Base-by-base conservation (phyloP, 1,140 invertebrate genomes). In the Tenebrio molitor region DNA sequence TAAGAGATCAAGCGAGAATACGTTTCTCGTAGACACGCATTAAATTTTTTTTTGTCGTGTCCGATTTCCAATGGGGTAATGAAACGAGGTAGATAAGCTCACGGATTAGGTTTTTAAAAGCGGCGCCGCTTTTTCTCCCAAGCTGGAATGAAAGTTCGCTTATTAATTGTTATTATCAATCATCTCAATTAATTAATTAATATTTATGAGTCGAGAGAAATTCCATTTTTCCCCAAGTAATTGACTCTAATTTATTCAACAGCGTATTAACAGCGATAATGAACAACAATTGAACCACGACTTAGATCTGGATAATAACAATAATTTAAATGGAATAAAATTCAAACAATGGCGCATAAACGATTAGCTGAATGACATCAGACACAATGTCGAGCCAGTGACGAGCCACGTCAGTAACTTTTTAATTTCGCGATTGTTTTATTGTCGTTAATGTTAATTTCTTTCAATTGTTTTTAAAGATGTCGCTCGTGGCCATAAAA, bases 361-460 rank as follows among this genome's bases (percentile, higher is more conserved):
- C 6, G 23, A 58, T 58, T 58, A 29, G n/a, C 12, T 21, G 15
- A 19, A 50, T 58, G 50, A 58, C 50, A 58, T 58, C 21, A 58
- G n/a, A 53, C 12, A 53, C 46, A 53, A 19, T 53, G 46, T 19
- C 6, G 12, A 39, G n/a, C 12, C n/a, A 12, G 7, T 39, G 4
- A 3, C 4, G 2, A 39, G 7, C 6, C 6, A 12, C 12, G 29
- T 33, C 42, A 46, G 1, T 46, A 12, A 46, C 42, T 46, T 46
- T 46, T 53, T 23, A 53, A 53, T 53, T 53, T 23, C 8, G 16
- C 17, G 19, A 25, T 58, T 58, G 50, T 58, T 58, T 58, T 58
- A 58, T 12, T 5, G 50, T 50, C 50, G 23, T 15, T 25, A 58
- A 58, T 12, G 50, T 6, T 29, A 53, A 53, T 53, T 53, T 53